A percentile compares a stretch with the other conserved stretches of the same genome.
These are phyloP conservation scores for Plebejus anna DNA, from an alignment of 2,888 invertebrate genomes.

Conservation along the genomic window DNA sequence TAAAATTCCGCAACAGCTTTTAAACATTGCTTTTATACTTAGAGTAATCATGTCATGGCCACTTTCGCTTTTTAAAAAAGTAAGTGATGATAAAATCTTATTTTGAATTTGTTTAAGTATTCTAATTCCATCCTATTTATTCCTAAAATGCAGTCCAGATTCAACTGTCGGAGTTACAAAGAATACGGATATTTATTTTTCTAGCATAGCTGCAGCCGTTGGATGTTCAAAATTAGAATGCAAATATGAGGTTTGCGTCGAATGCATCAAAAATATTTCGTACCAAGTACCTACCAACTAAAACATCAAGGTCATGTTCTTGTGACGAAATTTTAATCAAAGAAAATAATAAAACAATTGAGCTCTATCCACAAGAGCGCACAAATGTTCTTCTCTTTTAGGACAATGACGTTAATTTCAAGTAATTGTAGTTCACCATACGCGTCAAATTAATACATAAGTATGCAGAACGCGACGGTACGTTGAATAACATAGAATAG, in stretches of 20 bases:
- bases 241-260: not conserved
- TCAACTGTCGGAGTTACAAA: no score
- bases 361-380: not conserved
- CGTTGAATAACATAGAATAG: not conserved
- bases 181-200: no score
- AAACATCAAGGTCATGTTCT: not conserved
- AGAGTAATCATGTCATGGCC: conserved; percentile 5
- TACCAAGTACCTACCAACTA: not conserved
- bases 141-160: not conserved
- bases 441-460: not conserved
- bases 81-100: not conserved
- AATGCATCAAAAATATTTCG: not conserved
- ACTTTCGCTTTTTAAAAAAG: conserved; percentile 1
- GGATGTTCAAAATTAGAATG: not conserved
- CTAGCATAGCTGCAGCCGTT: no score
- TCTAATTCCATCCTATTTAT: not conserved
- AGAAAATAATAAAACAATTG: no score
- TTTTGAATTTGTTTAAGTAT: not conserved
- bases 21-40: not conserved
- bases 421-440: not conserved
- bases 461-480: not conserved
- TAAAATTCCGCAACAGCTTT: not conserved
- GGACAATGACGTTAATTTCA: not conserved
- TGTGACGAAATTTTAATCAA: not conserved
- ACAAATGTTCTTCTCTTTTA: not conserved